Percentiles rank a stretch among this genome's conserved stretches.
Evolutionary conservation across 2,797 vertebrate genomes (phyloP).

Genomic region (Cichlasoma orientale): DNA sequence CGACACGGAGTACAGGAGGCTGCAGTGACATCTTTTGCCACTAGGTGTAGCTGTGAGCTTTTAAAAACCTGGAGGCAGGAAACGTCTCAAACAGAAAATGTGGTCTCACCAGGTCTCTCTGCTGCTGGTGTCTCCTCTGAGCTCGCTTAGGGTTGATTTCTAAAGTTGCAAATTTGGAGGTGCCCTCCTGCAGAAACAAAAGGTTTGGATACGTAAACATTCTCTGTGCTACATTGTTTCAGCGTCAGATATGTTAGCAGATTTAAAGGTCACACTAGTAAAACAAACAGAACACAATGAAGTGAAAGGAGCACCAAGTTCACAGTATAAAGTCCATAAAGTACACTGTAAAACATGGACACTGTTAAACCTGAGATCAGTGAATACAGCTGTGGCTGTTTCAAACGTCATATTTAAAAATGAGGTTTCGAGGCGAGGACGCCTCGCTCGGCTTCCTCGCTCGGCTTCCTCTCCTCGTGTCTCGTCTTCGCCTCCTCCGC

Average conservation of each 20-base stretch:
- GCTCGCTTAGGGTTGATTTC: slow-evolving; percentile 94
- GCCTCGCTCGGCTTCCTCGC: background rate
- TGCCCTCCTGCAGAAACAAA: slow-evolving; percentile 86
- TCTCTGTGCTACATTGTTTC: no score
- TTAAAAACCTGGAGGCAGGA: background rate
- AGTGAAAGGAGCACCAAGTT: no score
- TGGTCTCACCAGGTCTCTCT: slow-evolving; percentile 88
- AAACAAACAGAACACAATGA: no score
- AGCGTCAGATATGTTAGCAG: no score
- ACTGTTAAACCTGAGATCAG: background rate
- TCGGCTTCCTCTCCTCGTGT: background rate
- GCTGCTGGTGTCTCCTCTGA: slow-evolving; percentile 92
- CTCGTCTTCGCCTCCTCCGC: background rate
- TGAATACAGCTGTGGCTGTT: background rate
- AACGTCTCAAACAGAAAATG: background rate
- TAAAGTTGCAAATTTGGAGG: slow-evolving; percentile 95
- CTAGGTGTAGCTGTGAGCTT: slow-evolving; percentile 27
- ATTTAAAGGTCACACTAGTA: no score
- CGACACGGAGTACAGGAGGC: no score
- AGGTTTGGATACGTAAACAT: no score
- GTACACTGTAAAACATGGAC: no score
- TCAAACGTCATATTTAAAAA: background rate
- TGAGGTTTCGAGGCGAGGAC: background rate
- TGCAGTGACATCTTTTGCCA: slow-evolving; percentile 6
- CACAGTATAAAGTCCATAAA: no score